A percentile compares a stretch with the other conserved stretches of the same genome.
These are phyloP conservation scores for Bettongia penicillata DNA, from an alignment of 2,113 vertebrate genomes.

Conservation along the genomic window DNA sequence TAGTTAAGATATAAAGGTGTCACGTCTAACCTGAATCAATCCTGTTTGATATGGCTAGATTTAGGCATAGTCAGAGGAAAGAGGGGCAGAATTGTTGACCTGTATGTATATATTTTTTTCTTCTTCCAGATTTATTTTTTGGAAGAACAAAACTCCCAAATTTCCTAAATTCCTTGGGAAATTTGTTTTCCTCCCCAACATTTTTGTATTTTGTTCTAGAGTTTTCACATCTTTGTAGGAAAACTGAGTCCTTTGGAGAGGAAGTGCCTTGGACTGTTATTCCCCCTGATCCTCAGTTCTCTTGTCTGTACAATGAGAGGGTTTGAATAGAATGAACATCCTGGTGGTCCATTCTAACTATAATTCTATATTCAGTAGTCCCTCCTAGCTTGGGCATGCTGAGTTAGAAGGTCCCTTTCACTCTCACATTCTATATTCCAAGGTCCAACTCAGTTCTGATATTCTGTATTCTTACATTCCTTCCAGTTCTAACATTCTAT, in stretches of 20 bases:
- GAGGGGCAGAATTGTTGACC: too few species aligned
- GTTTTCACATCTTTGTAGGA: neutral
- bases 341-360: neutral
- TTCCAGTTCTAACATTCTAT: neutral
- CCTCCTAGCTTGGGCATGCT: neutral
- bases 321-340: neutral
- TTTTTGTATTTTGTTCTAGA: neutral
- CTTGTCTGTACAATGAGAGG: neutral
- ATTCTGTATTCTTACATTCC: neutral
- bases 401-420: neutral
- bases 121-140: too few species aligned
- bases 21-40: neutral
- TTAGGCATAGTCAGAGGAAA: neutral
- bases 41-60: neutral
- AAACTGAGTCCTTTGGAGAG: neutral
- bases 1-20: neutral
- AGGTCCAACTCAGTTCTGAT: neutral
- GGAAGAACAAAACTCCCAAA: neutral
- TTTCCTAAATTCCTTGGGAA: neutral
- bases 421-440: neutral
- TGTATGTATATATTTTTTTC: too few species aligned
- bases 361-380: neutral
- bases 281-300: neutral
- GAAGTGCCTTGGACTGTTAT: neutral
- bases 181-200: neutral